Evolutionary conservation across 2,797 vertebrate genomes (phyloP).

Genomic region (Enteromius anoplus): DNA sequence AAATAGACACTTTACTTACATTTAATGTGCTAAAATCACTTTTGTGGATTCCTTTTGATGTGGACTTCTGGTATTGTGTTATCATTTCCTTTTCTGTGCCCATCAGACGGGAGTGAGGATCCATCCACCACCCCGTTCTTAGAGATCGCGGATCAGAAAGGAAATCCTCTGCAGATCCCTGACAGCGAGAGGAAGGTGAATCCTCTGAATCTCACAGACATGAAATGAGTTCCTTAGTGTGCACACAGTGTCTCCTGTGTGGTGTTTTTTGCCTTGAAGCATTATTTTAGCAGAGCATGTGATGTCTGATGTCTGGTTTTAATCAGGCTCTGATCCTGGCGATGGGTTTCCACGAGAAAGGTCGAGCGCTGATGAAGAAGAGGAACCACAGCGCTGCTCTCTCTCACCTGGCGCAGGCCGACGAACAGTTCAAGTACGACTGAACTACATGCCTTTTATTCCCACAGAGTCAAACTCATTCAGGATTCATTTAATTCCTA

Average conservation of each 20-base stretch:
- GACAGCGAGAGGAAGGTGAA: constrained; percentile 84
- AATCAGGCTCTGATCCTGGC: constrained; percentile 90
- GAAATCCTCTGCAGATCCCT: constrained; percentile 88
- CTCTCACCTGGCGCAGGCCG: constrained; percentile 88
- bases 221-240: no score
- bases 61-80: no score
- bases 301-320: background rate
- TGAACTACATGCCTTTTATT: background rate
- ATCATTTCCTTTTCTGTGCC: background rate
- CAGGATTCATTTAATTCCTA: background rate
- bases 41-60: no score
- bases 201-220: no score
- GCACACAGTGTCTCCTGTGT: background rate
- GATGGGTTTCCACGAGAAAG: constrained; percentile 97
- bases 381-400: constrained; percentile 87
- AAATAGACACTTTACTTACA: no score
- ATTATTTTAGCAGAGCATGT: background rate
- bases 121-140: constrained; percentile 82
- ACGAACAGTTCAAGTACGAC: constrained; percentile 89
- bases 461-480: background rate
- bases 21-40: no score
- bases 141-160: constrained; percentile 95
- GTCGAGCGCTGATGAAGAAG: constrained; percentile 92
- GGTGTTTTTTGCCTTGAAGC: background rate
- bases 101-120: constrained; percentile 86